phyloP scores from a whole-genome alignment of 2,113 vertebrate species.

The Mus pahari region DNA sequence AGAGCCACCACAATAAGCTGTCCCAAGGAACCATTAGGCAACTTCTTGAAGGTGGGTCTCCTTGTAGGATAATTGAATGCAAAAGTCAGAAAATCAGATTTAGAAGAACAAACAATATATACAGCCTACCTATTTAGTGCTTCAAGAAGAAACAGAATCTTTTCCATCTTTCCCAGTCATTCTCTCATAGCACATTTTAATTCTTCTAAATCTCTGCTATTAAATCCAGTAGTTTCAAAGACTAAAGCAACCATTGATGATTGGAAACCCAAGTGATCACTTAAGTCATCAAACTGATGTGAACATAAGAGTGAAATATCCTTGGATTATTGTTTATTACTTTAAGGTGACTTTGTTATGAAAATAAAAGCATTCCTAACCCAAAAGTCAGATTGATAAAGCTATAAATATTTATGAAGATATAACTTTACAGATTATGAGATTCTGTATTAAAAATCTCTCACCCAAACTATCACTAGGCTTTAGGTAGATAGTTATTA shows the following conservation, averaged over 20 bases:
- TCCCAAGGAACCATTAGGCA: neutral
- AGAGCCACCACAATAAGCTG: neutral
- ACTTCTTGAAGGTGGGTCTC: neutral
- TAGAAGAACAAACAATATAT: accelerated
- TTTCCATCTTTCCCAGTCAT: neutral
- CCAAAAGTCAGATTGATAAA: neutral
- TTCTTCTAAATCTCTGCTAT: neutral
- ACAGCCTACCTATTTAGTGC: neutral
- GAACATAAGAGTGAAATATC: neutral
- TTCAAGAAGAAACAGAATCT: neutral
- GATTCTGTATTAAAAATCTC: neutral
- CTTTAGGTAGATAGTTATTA: neutral
- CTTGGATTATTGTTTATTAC: neutral
- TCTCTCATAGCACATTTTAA: neutral
- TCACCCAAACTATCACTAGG: neutral
- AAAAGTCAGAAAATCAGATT: neutral
- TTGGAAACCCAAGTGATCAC: neutral
- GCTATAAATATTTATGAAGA: accelerated
- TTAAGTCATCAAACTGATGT: neutral
- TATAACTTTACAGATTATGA: neutral
- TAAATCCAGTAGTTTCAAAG: neutral
- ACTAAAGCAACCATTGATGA: neutral
- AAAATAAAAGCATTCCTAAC: neutral
- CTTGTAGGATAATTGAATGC: neutral
- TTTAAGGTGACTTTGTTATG: neutral